Conservation (phyloP, 2,113 vertebrate species). For the Dicrurus megarhynchus region DNA sequence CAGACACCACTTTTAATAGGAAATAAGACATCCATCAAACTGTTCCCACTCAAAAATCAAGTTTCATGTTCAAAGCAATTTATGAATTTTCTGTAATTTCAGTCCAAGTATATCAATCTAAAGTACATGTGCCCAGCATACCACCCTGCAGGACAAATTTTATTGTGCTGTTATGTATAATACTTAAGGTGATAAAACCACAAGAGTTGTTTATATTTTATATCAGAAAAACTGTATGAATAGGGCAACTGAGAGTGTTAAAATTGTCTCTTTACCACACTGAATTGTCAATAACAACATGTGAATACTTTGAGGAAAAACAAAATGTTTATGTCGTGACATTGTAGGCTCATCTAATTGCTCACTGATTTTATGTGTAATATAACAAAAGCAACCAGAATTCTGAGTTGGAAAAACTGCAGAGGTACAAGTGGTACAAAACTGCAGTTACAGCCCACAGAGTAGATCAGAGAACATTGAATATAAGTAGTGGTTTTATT, state of each 20-base stretch:
- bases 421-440: background rate
- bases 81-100: background rate
- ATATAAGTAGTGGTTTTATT: background rate
- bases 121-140: background rate
- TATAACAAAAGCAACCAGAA: background rate
- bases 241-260: background rate
- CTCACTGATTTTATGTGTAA: background rate
- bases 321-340: background rate
- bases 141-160: background rate
- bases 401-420: background rate
- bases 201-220: background rate
- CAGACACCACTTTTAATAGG: background rate
- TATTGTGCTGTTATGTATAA: background rate
- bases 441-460: background rate
- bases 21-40: background rate
- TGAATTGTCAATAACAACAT: background rate
- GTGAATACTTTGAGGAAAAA: background rate
- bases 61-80: background rate
- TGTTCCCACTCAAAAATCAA: background rate
- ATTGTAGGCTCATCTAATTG: background rate
- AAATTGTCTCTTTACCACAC: background rate
- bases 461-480: background rate
- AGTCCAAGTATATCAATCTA: background rate
- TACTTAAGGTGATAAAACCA: background rate
- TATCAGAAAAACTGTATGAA: background rate